phyloP scores from a whole-genome alignment of 2,888 invertebrate species.

The Cordilura impudica region DNA sequence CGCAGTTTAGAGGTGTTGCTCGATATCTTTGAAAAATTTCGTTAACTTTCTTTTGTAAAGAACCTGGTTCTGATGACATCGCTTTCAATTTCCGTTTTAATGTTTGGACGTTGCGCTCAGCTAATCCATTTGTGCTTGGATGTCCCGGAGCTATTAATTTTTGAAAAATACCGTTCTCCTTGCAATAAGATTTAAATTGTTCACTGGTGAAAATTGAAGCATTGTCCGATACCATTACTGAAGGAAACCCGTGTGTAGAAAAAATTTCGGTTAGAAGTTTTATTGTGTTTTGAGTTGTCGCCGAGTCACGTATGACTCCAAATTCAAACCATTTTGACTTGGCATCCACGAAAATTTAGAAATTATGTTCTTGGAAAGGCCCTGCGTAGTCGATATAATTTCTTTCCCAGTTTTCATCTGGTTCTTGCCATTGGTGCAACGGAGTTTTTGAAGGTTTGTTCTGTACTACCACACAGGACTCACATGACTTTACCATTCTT shows the following conservation, averaged over 20 bases:
- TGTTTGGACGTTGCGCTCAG: too few species aligned
- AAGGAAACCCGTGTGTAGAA: too few species aligned
- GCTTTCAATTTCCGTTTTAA: constrained; percentile 48
- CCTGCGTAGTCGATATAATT: constrained; percentile 42
- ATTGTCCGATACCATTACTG: too few species aligned
- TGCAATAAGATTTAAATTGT: too few species aligned
- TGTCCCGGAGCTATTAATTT: too few species aligned
- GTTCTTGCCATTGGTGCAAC: constrained; percentile 31
- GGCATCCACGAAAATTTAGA: constrained; percentile 29
- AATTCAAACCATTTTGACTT: constrained; percentile 44
- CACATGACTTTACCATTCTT: constrained; percentile 44
- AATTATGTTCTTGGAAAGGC: constrained; percentile 27
- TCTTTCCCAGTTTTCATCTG: constrained; percentile 42
- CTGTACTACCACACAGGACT: constrained; percentile 42
- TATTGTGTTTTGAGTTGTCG: too few species aligned
- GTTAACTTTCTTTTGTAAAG: constrained; percentile 34
- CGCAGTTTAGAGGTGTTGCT: constrained; percentile 39
- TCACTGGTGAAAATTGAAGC: too few species aligned
- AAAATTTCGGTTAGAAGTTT: too few species aligned
- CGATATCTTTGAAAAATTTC: constrained; percentile 49
- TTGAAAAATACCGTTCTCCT: too few species aligned
- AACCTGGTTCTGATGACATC: constrained; percentile 39
- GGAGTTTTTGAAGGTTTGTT: constrained; percentile 28
- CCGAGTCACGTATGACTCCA: background rate
- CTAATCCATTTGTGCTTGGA: too few species aligned